Base-by-base conservation (phyloP, 2,888 invertebrate genomes). In the Crepidodera aurea region DNA sequence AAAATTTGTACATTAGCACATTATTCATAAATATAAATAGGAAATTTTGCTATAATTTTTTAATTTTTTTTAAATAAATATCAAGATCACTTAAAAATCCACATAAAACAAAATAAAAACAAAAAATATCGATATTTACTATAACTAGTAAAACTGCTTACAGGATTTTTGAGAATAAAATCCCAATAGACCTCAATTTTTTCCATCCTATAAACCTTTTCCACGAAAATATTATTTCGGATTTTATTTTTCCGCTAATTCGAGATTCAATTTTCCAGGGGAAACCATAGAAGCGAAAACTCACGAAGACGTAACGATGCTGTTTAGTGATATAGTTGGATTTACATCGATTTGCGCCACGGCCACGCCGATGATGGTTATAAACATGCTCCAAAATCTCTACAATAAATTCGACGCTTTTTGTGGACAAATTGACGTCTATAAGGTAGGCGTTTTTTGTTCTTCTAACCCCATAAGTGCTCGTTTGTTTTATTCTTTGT, bases 301-400 rank as follows among this genome's bases (percentile, higher is more conserved):
- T 44, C 93, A 96, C 79, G 92, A 95, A 70, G 89, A 96, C 80
- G 96, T 96, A 54, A 96, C 96, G 1, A 96, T 96, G 91, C 83
- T 97, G 46, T 97, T 97, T 83, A 96, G 96, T 75, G 96, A 97
- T 76, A 96, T 97, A 57, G 96, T 97, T 0, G 96, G 96, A 15
- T 97, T 97, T 81, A 97, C 96, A 0, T 94, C 94, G 29, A 97
- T 97, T 75, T 97, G 97, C 75, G 93, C 96, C 0, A 92, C 94
- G 0, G 93, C 96, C 15, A 95, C 96, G 0, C 96, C 96, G 0
- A 93, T 97, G 88, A 94, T 93, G 93, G 94, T 95, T 44, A 95
- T 97, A 74, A 93, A 90, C 73, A 96, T 97, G 96, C 85, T 97
- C 50, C 94, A 95, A 78, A 90, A 92, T 71, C 84, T 97, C 48